Base-by-base conservation (phyloP, 1,140 invertebrate genomes). In the Drosophila sturtevanti region DNA sequence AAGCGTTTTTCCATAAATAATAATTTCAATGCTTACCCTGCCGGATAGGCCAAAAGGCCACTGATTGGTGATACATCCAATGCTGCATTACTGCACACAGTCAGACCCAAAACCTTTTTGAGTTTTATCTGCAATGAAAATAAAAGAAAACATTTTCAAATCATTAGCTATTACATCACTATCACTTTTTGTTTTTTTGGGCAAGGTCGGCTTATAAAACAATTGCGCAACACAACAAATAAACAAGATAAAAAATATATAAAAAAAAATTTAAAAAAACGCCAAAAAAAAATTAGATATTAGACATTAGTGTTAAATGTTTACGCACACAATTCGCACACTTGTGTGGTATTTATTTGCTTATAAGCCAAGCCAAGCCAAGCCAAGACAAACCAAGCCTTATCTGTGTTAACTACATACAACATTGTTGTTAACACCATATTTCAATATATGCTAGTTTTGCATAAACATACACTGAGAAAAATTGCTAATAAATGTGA, bases 81-180 rank as follows among this genome's bases (percentile, higher is more conserved):
- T 6, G 97, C 96, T 74, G 97, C 96, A 94, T 98, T 98, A 91
- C 95, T 97, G 87, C 95, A 95, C 35, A 98, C 97, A 24, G 98
- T 99, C 79, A 99, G 93, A 63, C 98, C 98, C 75, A 98, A 93
- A 60, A 99, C 97, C 79, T 95, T 95, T 94, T 99, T 98, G 91
- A 99, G 94, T 92, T 97, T 97, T 84, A 99, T 97, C 98, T 99
- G 78, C 35, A 91, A 90, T 16, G 22, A 63, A 60, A 48, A 48
- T 21, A 0, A 21, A 68, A n/a, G n/a, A 55, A 58, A 14, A 70
- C 18, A 66, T 70, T 11, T 81, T 54, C 7, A 59, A 59, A 58
- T 35, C 54, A 68, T 73, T 70, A 72, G 68, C n/a, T 52, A 77
- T 86, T 78, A 81, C 77, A 85, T 85, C 70, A 85, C 14, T 73